Base-by-base conservation (phyloP, 2,113 vertebrate genomes). In the Platysteira castanea region DNA sequence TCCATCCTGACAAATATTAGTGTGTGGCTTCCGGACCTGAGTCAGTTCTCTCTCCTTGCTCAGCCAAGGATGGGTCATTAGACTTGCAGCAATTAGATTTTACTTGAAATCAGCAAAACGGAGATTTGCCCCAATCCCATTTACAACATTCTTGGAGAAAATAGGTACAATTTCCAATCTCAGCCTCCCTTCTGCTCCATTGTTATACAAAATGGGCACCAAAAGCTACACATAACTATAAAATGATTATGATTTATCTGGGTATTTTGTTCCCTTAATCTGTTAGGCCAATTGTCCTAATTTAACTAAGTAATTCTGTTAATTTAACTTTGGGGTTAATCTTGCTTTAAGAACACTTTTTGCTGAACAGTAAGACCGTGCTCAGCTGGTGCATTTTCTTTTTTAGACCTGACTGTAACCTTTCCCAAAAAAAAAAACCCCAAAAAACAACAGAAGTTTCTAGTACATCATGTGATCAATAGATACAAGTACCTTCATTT, bases 401-500 rank as follows among this genome's bases (percentile, higher is more conserved):
- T 97, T 96, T 80, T 6, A 97, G 89, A 95, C 82, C 86, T 90
- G 93, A 97, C 71, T 75, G 53, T 95, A 97, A 96, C 84, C 85
- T 96, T 96, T 85, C 11, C 0, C 1, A 35, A 82, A 85, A 76
- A 60, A 15, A 64, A 73, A 50, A 4, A 26, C 8, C 10, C 8
- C 10, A 27, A 67, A 59, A 13, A 73, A 68, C 46, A 79, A 83
- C 76, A 95, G 96, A 97, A 98, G 89, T 97, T 98, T 97, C 92
- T 92, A 92, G 91, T 69, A 44, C 20, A 87, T 96, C 97, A 97
- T 94, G 94, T 98, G 98, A 98, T 97, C 97, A 96, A 97, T 96
- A 97, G 96, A 97, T 96, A 97, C 84, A 97, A 98, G 95, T 96
- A 97, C 97, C 96, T 98, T 97, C 96, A 97, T 98, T 98, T 98